Conservation (phyloP, 2,797 vertebrate species). For the Enteromius thamalakanensis region DNA sequence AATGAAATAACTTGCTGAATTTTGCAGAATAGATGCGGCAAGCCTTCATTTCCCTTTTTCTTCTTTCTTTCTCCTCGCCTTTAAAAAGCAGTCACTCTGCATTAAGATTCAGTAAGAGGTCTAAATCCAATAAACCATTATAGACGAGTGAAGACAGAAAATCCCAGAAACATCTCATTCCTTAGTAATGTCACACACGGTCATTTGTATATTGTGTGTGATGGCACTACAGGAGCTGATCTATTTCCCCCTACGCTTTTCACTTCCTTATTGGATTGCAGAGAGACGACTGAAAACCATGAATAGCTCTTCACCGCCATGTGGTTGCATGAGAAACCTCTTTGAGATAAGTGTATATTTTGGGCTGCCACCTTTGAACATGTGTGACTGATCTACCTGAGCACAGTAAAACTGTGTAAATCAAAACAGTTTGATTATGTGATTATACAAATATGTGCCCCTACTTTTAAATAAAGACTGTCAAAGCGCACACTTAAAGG, state of each 20-base stretch:
- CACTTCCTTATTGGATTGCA: constrained; percentile 67
- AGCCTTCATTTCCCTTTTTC: not conserved
- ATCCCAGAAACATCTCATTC: not conserved
- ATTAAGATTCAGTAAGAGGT: not conserved
- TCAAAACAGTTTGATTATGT: too few relatives aligned
- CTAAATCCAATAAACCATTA: not conserved
- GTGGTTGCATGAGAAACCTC: constrained; percentile 16
- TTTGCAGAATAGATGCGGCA: not conserved
- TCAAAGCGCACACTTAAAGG: not conserved
- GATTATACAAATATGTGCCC: not conserved
- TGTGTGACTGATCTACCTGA: not conserved
- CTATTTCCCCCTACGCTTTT: constrained; percentile 48
- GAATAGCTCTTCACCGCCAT: constrained; percentile 13
- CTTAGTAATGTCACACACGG: constrained; percentile 1
- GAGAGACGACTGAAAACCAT: not conserved
- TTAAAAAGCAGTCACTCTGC: not conserved
- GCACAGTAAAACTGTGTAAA: not conserved
- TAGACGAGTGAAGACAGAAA: not conserved
- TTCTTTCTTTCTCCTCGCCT: not conserved
- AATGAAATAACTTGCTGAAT: not conserved
- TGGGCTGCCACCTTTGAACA: not conserved
- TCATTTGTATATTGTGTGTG: not conserved
- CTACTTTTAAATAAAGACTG: not conserved
- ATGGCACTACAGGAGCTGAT: constrained; percentile 21
- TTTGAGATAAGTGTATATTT: not conserved